A percentile compares a stretch with the other conserved stretches of the same genome.
These are phyloP conservation scores for Drosophila testacea DNA, from an alignment of 2,888 invertebrate species.

Conservation along the genomic window DNA sequence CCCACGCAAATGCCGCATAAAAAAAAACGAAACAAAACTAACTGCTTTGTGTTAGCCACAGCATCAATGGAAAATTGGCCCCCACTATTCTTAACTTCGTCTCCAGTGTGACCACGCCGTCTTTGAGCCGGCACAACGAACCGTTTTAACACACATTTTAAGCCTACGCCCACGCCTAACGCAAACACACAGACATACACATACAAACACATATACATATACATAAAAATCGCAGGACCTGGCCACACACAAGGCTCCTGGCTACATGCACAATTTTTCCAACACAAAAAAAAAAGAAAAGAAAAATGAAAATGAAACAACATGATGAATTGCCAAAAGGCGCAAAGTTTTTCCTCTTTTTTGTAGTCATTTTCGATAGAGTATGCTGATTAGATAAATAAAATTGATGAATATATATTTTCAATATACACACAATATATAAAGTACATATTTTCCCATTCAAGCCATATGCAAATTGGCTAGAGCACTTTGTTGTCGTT, in stretches of 20 bases:
- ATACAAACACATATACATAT: constrained; percentile 2
- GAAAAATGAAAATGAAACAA: not conserved
- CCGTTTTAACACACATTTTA: constrained; percentile 57
- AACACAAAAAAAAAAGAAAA: constrained; percentile 18
- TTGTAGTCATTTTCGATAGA: constrained; percentile 46
- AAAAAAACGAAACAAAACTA: constrained; percentile 27
- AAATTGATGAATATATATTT: constrained; percentile 57
- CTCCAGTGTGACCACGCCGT: constrained; percentile 29
- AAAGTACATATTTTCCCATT: constrained; percentile 37
- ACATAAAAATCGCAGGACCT: constrained; percentile 47
- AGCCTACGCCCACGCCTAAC: constrained; percentile 72
- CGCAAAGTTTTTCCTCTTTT: constrained; percentile 22
- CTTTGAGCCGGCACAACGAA: constrained; percentile 47
- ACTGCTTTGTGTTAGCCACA: constrained; percentile 16
- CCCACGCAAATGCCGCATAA: constrained; percentile 60
- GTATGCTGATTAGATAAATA: constrained; percentile 58
- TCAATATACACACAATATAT: constrained; percentile 8
- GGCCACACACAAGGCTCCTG: constrained; percentile 31
- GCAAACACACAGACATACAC: constrained; percentile 27
- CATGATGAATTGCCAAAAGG: constrained; percentile 57
- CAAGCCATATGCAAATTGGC: constrained; percentile 76
- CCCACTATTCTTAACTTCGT: constrained; percentile 7
- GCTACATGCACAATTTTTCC: constrained; percentile 29
- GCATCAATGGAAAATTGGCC: constrained; percentile 22
- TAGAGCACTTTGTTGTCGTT: constrained; percentile 38